Base-by-base conservation (phyloP, 2,113 vertebrate genomes). In the Delphinapterus leucas region DNA sequence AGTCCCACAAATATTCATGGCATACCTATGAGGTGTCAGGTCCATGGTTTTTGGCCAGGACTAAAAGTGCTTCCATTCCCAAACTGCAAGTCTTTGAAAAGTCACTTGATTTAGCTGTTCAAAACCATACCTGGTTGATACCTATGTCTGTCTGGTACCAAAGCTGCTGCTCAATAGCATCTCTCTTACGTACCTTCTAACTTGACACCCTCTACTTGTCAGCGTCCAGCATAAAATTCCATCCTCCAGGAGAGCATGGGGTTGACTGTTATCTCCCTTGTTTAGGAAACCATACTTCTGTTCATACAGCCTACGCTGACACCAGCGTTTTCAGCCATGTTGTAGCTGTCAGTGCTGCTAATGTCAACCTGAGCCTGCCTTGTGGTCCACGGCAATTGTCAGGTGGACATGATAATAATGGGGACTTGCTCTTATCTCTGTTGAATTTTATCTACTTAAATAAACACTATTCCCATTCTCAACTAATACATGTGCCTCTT, bases 311-410 rank as follows among this genome's bases (percentile, higher is more conserved):
- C 36, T 14, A 13, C 2, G 2, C 55, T 76, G n/a, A 58, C 1
- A 7, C 13, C 36, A n/a, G 47, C 1, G 0, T 80, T 76, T 87
- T n/a, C 67, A 38, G 88, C 31, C 67, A 67, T 0, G 2, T 1
- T 80, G 36, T 6, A 49, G 33, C 11, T 41, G 5, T 74, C 80
- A 8, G 14, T 26, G 20, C 11, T 38, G 55, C 31, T 65, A 17
- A 71, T 15, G 18, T 67, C 73, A 55, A 67, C 31, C 44, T 28
- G 73, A 73, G 36, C 17, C 55, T 79, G 44, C 76, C 31, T 55
- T 11, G 58, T 28, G 26, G n/a, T 33, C 70, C 70, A 49, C 0
- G 33, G 17, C 67, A 67, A 44, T 14, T 4, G 23, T 44, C 44
- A 67, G 49, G 17, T 0, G 4, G 53, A 44, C 7, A 2, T 60